Evolutionary conservation across 2,888 invertebrate genomes (phyloP), one percentile per base, ranked within the genome.

Genomic region (Lissonota sp.): DNA sequence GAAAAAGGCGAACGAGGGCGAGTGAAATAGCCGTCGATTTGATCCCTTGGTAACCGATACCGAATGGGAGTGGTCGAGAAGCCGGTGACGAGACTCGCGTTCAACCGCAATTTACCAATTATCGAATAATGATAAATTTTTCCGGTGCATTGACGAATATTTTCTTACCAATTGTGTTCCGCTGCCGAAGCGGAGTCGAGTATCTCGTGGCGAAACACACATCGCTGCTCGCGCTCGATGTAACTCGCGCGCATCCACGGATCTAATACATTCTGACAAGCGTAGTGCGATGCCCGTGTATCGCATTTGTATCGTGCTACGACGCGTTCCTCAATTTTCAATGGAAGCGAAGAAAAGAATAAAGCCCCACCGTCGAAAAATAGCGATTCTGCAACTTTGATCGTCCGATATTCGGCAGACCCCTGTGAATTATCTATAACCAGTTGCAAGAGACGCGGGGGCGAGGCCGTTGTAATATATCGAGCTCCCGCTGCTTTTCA

Each of bases 61-160:
- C 6, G 5, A 42, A 55, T 4, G n/a, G 26, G 57, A 69, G 40
- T 44, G 55, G 42, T 44, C 57, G n/a, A 10, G 26, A 26, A 53
- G 14, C 6, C 14, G 42, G n/a, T 69, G 69, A 69, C 69, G 57
- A 42, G 44, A 44, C 51, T 14, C 53, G 26, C 10, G 42, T 40
- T 57, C 44, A 46, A 42, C 67, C 55, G 14, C 60, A 62, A 74
- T 58, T 57, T 64, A 66, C 66, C 64, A 26, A 74, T 74, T 58
- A 63, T n/a, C n/a, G 46, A 7, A 53, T 26, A 8, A 70, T 46
- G n/a, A 7, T 8, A 63, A 8, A 57, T 64, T 63, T 57, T 64
- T 53, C 63, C 44, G 37, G 40, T 44, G 42, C 37, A 14, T 55
- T 37, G 5, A 53, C 55, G 8, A 55, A 53, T 53, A 44, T 51